These are phyloP conservation scores for Tipula unca DNA, from an alignment of 2,888 invertebrate genomes.

Conservation along the genomic window DNA sequence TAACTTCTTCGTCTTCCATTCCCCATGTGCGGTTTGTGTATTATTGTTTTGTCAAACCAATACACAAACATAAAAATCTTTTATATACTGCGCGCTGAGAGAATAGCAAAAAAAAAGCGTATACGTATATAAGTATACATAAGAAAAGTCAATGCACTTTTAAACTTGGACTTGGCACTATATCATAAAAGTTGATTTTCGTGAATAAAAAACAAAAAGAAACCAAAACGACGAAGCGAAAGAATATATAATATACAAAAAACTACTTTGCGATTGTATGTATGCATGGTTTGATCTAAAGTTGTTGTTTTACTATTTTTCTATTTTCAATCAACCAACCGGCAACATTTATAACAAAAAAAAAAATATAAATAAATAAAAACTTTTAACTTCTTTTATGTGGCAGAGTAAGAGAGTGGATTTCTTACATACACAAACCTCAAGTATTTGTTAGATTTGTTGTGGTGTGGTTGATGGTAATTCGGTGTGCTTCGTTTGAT, in stretches of 20 bases:
- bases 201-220: neutral
- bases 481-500: neutral
- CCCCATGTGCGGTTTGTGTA: neutral
- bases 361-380: no score
- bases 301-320: neutral
- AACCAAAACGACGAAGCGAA: neutral
- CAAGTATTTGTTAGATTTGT: neutral
- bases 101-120: neutral
- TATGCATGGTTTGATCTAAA: neutral
- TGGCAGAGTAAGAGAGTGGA: neutral
- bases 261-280: neutral
- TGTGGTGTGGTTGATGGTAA: neutral
- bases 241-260: neutral
- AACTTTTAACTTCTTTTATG: neutral
- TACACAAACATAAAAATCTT: neutral
- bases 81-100: neutral
- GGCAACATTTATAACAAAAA: neutral
- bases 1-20: neutral
- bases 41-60: neutral
- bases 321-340: neutral
- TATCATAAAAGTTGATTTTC: neutral
- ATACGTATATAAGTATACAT: neutral
- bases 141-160: constrained; percentile 20
- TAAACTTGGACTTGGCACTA: constrained; percentile 20
- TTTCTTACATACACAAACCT: neutral